Evolutionary conservation across 2,888 invertebrate species (phyloP), one percentile per base, ranked within the genome.

Genomic region (Anticlea derivata): DNA sequence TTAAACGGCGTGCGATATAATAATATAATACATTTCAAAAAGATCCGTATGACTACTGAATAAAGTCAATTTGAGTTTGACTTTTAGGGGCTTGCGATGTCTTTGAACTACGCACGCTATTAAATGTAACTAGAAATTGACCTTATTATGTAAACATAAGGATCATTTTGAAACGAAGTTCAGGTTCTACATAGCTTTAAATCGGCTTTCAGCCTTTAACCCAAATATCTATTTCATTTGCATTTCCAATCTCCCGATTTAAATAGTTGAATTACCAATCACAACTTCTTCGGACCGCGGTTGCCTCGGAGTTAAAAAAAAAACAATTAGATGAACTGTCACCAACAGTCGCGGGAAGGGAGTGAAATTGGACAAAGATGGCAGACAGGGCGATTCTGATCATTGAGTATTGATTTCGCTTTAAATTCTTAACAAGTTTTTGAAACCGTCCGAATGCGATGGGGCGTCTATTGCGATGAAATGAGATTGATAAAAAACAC

Each of bases 251-350:
- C 56, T 63, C 61, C 65, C 59, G 50, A 72, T 74, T 74, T 70
- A 69, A 78, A 75, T 75, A 77, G 73, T 73, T 75, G 68, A 73
- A 75, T 75, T 70, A 70, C 65, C 81, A 80, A 81, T 83, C 80
- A 78, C 52, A 61, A 61, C 45, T 61, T 58, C 45, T 47, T 58
- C 47, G 53, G 55, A 50, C 49, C 44, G 43, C 50, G 20, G 24
- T 30, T 48, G 43, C 70, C 61, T 68, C 70, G 63, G 61, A 62
- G 64, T 55, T 60, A 78, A 82, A 83, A 86, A 84, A 80, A 78
- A 81, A 86, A 82, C 87, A 88, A 89, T 88, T 87, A 88, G 78
- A 66, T 62, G 75, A 83, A 73, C 86, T 89, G 89, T 87, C 89
- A 86, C 55, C 61, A 62, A 65, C 88, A 87, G 84, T 65, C 64